Evolutionary conservation across 2,113 vertebrate genomes (phyloP).

Genomic region (Phodopus roborovskii): DNA sequence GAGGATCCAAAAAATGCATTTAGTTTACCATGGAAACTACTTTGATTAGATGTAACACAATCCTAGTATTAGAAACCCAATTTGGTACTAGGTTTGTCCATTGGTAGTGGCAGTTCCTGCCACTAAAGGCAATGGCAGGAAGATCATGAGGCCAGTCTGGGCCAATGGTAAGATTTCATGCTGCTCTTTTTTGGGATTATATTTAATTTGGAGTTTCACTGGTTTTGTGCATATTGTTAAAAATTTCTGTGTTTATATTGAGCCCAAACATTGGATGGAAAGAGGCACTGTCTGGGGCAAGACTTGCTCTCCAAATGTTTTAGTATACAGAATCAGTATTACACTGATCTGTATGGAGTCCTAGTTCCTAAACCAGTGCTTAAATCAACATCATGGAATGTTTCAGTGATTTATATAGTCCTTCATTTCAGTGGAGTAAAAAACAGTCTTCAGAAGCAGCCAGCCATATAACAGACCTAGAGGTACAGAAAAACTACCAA

Average conservation of each 20-base stretch:
- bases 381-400: constrained; percentile 61
- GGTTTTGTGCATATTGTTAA: not conserved
- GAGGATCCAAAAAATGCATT: not conserved
- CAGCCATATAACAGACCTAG: constrained; percentile 70
- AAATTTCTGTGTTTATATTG: not conserved
- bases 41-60: not conserved
- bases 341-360: not conserved
- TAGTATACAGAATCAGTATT: not conserved
- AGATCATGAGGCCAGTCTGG: not conserved
- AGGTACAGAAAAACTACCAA: constrained; percentile 77
- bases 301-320: constrained; percentile 34
- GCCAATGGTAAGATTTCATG: not conserved
- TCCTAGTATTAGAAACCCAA: not conserved
- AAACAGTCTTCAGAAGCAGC: constrained; percentile 78
- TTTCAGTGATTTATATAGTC: constrained; percentile 68
- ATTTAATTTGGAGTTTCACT: not conserved
- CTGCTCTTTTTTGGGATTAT: not conserved
- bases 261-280: not conserved
- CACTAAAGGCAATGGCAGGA: not conserved
- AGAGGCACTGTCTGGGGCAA: not conserved
- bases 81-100: not conserved
- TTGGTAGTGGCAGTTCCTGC: too few species aligned
- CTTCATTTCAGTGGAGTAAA: constrained; percentile 73
- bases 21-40: not conserved
- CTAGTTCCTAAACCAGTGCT: constrained; percentile 38